A percentile compares a stretch with the other conserved stretches of the same genome.
phyloP scores from a whole-genome alignment of 2,113 vertebrate species.

The Irena cyanogastra region DNA sequence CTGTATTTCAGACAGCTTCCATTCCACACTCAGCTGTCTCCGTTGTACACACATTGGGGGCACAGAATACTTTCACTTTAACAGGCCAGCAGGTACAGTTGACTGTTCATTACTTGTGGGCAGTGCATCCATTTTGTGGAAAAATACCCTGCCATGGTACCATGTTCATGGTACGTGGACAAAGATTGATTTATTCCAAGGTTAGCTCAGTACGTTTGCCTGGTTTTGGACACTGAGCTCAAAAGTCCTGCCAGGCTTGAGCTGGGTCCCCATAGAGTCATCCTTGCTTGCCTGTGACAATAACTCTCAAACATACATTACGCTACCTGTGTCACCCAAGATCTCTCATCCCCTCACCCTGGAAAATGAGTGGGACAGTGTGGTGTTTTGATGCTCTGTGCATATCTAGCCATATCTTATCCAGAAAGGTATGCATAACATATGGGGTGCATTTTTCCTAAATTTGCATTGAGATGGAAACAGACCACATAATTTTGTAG shows the following conservation, averaged over 20 bases:
- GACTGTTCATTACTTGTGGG: not conserved
- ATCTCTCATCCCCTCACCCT: not conserved
- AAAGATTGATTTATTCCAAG: not conserved
- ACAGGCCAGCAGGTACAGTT: not conserved
- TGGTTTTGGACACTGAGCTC: not conserved
- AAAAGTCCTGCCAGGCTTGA: not conserved
- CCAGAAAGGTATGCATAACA: not conserved
- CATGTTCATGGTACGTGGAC: not conserved
- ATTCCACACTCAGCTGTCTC: not conserved
- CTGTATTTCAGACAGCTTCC: not conserved
- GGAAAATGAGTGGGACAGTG: not conserved
- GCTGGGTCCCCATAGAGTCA: not conserved
- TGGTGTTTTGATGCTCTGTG: not conserved
- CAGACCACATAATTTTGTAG: not conserved
- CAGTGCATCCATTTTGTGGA: not conserved
- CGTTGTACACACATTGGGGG: accelerated
- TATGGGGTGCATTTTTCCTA: not conserved
- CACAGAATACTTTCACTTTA: not conserved
- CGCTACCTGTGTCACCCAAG: not conserved
- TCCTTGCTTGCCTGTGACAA: not conserved
- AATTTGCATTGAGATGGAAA: not conserved
- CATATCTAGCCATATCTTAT: not conserved
- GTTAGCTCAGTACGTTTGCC: not conserved
- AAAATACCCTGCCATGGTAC: not conserved
- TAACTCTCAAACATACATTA: not conserved